Percentiles rank a stretch among this genome's conserved stretches.
Evolutionary conservation across 2,797 vertebrate species (phyloP).

Genomic region (Malurus leucopterus): DNA sequence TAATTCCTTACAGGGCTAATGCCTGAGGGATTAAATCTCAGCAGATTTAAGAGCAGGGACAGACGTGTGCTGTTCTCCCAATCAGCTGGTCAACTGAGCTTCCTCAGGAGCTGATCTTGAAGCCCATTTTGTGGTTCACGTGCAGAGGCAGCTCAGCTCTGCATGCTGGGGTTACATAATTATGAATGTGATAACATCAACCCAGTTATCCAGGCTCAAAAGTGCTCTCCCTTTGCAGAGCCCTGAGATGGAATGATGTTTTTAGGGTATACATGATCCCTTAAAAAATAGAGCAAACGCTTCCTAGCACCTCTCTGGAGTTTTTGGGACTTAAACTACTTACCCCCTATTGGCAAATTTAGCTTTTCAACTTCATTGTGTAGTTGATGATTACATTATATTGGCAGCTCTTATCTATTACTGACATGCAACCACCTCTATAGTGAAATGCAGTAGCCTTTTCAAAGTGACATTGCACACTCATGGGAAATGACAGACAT

Average conservation of each 20-base stretch:
- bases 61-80: background rate
- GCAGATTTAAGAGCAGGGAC: background rate
- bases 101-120: background rate
- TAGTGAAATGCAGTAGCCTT: background rate
- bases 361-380: background rate
- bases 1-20: background rate
- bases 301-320: background rate
- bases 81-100: background rate
- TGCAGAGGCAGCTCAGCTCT: background rate
- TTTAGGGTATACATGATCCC: background rate
- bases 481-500: background rate
- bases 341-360: background rate
- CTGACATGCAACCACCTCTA: background rate
- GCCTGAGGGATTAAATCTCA: background rate
- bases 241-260: background rate
- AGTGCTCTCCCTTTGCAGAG: background rate
- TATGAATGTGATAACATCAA: accelerated
- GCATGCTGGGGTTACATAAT: background rate
- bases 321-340: background rate
- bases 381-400: background rate
- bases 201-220: background rate
- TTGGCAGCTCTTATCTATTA: background rate
- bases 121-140: background rate
- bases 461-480: background rate
- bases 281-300: background rate